These are phyloP conservation scores for Gymnodraco acuticeps DNA, from an alignment of 2,797 vertebrate genomes.

Conservation along the genomic window DNA sequence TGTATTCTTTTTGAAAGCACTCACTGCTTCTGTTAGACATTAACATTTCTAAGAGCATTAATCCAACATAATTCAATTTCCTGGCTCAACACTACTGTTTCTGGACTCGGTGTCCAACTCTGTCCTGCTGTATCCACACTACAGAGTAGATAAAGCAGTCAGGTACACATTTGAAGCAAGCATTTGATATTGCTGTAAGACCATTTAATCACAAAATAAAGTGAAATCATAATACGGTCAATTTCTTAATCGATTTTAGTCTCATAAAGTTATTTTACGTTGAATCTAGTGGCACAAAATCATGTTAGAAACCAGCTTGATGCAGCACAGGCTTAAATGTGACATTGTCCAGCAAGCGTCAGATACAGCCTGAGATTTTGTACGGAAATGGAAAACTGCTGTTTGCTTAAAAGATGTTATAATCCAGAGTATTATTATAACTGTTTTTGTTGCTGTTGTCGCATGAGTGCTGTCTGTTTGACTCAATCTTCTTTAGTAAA, in stretches of 20 bases:
- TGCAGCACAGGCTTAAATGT: conserved; percentile 11
- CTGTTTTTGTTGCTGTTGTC: background rate
- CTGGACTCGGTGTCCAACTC: background rate
- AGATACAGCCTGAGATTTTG: conserved; percentile 39
- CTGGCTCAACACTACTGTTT: background rate
- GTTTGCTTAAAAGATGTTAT: conserved; percentile 18
- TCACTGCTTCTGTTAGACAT: too few species aligned
- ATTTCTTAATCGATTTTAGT: background rate
- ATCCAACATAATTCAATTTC: background rate
- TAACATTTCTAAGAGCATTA: too few species aligned
- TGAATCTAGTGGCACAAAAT: background rate
- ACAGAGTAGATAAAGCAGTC: background rate
- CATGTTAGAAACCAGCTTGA: conserved; percentile 2
- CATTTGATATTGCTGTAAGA: background rate
- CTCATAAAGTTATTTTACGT: background rate
- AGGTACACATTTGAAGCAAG: background rate
- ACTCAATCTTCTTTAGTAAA: conserved; percentile 4
- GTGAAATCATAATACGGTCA: background rate
- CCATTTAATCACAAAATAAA: too few species aligned
- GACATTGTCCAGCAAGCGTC: conserved; percentile 30
- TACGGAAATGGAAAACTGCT: conserved; percentile 36
- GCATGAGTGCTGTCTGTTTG: background rate
- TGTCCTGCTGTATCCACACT: background rate
- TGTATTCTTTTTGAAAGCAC: background rate
- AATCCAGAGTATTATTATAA: background rate